These are phyloP conservation scores for Nemotelus pantherinus DNA, from an alignment of 2,888 invertebrate genomes.

Conservation along the genomic window DNA sequence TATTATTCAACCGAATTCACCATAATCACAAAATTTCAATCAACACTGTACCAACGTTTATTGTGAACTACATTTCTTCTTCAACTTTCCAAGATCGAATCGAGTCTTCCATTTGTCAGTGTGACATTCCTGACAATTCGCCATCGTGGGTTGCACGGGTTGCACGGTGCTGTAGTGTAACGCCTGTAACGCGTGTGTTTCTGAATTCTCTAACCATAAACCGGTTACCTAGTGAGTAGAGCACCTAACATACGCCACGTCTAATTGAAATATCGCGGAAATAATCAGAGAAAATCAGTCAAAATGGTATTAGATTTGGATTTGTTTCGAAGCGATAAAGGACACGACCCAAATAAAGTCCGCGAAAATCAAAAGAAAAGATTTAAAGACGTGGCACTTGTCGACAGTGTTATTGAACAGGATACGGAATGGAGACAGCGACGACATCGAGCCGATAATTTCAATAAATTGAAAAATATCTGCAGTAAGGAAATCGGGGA, in stretches of 20 bases:
- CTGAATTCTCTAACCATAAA: constrained; percentile 20
- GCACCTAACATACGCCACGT: constrained; percentile 27
- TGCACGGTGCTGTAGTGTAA: constrained; percentile 14
- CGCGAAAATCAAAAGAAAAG: constrained; percentile 91
- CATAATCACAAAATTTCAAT: no score
- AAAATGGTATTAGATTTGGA: constrained; percentile 97
- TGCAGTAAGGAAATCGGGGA: constrained; percentile 97
- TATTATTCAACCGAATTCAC: no score
- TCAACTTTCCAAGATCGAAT: constrained; percentile 13
- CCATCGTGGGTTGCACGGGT: background rate
- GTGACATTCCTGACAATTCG: background rate
- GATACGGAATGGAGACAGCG: constrained; percentile 92
- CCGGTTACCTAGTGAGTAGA: background rate
- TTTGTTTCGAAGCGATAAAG: constrained; percentile 94
- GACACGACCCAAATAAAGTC: constrained; percentile 90
- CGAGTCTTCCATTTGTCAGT: constrained; percentile 8
- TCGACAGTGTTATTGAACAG: constrained; percentile 89
- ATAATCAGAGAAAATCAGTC: background rate
- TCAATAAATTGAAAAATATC: constrained; percentile 94
- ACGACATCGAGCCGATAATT: constrained; percentile 90
- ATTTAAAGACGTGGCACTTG: constrained; percentile 90
- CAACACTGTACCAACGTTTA: no score
- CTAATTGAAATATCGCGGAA: background rate
- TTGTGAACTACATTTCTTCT: no score
- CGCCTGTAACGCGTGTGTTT: background rate